Evolutionary conservation across 2,888 invertebrate genomes (phyloP), one percentile per base, ranked within the genome.

Genomic region (Drosophila siamana): DNA sequence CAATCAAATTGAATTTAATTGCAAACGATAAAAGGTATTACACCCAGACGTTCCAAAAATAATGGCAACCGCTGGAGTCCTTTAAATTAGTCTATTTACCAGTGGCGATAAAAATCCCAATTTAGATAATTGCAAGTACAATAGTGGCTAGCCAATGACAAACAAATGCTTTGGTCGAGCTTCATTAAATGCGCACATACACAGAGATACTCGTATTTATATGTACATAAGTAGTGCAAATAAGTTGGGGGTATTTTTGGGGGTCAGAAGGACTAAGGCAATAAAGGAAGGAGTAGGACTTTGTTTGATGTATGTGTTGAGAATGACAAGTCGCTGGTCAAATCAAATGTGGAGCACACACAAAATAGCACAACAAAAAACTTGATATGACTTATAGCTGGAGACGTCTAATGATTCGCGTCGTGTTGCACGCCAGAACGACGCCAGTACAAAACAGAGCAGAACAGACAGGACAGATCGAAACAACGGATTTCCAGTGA

Each of bases 351-450:
- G n/a, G n/a, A n/a, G n/a, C n/a, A n/a, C n/a, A n/a, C n/a, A 61
- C 60, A 69, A 9, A 19, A n/a, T n/a, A n/a, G n/a, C n/a, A n/a
- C 26, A 7, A 11, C 9, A 48, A 40, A 55, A 60, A 54, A 43
- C 52, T 69, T 74, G 69, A 69, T 56, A 56, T 56, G 28, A 41
- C 22, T 11, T 47, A 16, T 60, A 11, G 30, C 64, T 5, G 60
- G 33, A 40, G 56, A 61, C 51, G 76, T 51, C 64, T 76, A 75
- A 75, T 75, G 76, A 75, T 51, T 50, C 64, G 68, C 57, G 41
- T 61, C 75, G 43, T 47, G 59, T n/a, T 55, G 62, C 1, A 16
- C 44, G 62, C 28, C 56, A 61, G 6, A 28, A 24, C 22, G 75
- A 44, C 63, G 71, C 60, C 75, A 9, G 8, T n/a, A 41, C 28